A percentile compares a stretch with the other conserved stretches of the same genome.
Conservation (phyloP, 2,113 vertebrate genomes). For the Phaethon lepturus region DNA sequence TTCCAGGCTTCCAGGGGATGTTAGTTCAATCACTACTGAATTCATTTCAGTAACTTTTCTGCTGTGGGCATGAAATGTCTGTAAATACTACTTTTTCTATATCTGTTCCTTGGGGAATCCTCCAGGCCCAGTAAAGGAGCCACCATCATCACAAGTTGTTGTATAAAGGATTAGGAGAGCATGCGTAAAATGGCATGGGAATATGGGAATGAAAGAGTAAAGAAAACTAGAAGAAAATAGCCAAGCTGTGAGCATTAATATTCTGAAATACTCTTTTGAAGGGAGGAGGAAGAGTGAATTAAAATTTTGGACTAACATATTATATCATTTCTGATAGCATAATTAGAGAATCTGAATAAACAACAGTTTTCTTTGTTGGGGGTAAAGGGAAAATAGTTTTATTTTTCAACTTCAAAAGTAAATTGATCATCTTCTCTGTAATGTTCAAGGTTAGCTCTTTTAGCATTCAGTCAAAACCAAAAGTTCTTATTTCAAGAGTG, state of each 20-base stretch:
- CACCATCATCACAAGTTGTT: not conserved
- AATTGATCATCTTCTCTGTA: not conserved
- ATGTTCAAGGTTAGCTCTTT: not conserved
- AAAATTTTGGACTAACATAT: not conserved
- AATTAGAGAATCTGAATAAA: not conserved
- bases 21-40: not conserved
- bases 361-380: not conserved
- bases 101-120: not conserved
- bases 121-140: not conserved
- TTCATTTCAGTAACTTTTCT: not conserved
- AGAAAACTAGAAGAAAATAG: not conserved
- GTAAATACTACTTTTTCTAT: not conserved
- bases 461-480: not conserved
- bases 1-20: not conserved
- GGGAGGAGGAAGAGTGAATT: not conserved
- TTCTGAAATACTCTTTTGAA: not conserved
- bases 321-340: not conserved
- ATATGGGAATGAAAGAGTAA: not conserved
- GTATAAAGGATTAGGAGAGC: not conserved
- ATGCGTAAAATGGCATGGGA: not conserved
- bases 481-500: not conserved
- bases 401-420: not conserved
- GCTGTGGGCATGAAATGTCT: not conserved
- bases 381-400: not conserved
- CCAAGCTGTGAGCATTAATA: not conserved